Base-by-base conservation (phyloP, 1,140 invertebrate species). In the Meloidogyne floridensis region DNA sequence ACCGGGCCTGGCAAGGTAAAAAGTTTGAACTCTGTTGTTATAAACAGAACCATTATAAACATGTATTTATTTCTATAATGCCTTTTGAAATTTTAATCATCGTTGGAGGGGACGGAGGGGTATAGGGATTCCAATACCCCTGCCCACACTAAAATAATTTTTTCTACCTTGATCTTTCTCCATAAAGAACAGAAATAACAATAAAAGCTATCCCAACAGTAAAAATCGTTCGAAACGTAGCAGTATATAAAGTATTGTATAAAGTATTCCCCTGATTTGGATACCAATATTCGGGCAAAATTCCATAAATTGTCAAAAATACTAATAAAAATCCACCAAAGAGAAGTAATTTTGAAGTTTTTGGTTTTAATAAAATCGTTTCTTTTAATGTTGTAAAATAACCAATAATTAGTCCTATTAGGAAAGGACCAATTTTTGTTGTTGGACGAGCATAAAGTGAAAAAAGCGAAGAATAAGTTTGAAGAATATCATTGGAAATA, bases 211-310 rank as follows among this genome's bases (percentile, higher is more conserved):
- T 81, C n/a, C 78, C 86, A 32, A 75, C 15, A 11, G 88, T 86
- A 84, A 89, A 89, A 11, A 87, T 69, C 1, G 87, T 87, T 71
- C 88, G 82, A 82, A 89, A 89, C 8, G 78, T 73, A 3, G 88
- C 88, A 11, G 88, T 90, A 86, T 89, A 89, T 13, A 90, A 54
- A 4, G 80, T 90, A 75, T 89, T 89, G 82, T 89, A 89, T 10
- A 86, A 43, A 10, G 87, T 90, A 80, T 86, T 85, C 10, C 87
- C 88, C 5, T 84, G 80, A 69, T 89, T 70, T 13, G 89, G 88
- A n/a, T 86, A 85, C 88, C 88, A 89, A 81, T 89, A 89, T 72
- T 89, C 86, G 1, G 88, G 88, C 13, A 89, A 84, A 72, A 89
- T 89, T 10, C 82, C 87, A 75, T 90, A 89, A 59, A 89, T 85